Conservation (phyloP, 2,113 vertebrate genomes). For the Anoplopoma fimbria region DNA sequence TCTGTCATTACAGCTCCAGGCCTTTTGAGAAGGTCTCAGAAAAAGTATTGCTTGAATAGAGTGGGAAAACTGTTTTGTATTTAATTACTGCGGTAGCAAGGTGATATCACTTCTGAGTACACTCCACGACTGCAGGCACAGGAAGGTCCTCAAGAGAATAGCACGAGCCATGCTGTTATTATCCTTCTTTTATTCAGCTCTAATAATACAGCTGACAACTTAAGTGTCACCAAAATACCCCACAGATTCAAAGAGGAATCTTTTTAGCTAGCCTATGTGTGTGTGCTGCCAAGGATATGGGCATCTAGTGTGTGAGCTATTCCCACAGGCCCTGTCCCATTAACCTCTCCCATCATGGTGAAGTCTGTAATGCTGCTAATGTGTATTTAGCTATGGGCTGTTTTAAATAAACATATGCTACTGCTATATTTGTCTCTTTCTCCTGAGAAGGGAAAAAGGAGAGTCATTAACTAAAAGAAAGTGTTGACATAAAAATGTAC, state of each 20-base stretch:
- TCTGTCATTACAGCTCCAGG: slow-evolving; percentile 29
- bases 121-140: background rate
- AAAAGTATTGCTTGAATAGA: background rate
- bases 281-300: slow-evolving; percentile 41
- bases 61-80: slow-evolving; percentile 19
- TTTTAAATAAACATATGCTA: slow-evolving; percentile 74
- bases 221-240: slow-evolving; percentile 34
- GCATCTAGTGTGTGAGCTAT: slow-evolving; percentile 46
- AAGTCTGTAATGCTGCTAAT: slow-evolving; percentile 59
- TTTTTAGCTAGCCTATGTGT: slow-evolving; percentile 16
- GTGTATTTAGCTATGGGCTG: slow-evolving; percentile 67
- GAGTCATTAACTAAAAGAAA: slow-evolving; percentile 44
- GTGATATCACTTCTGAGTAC: slow-evolving; percentile 37
- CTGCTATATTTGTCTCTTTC: slow-evolving; percentile 65
- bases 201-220: slow-evolving; percentile 50
- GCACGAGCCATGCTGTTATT: background rate
- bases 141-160: slow-evolving; percentile 22
- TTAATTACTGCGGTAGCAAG: slow-evolving; percentile 45
- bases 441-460: slow-evolving; percentile 30
- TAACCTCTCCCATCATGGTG: slow-evolving; percentile 66
- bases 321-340: slow-evolving; percentile 70
- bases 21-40: slow-evolving; percentile 4
- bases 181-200: slow-evolving; percentile 22
- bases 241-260: slow-evolving; percentile 31
- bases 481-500: slow-evolving; percentile 15